Evolutionary conservation across 2,797 vertebrate species (phyloP).

Genomic region (Mergus octosetaceus): DNA sequence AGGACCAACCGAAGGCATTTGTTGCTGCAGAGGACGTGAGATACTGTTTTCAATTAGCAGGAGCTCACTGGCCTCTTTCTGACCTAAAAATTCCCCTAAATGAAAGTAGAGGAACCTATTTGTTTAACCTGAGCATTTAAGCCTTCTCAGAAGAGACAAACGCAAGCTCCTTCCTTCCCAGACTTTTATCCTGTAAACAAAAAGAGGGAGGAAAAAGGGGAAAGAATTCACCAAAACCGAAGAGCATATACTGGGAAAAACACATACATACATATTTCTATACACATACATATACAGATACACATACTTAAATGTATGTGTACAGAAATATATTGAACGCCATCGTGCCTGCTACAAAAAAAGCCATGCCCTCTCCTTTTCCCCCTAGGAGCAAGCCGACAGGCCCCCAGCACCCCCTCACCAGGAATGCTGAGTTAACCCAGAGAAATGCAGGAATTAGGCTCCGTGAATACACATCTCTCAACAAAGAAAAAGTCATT

Average conservation of each 20-base stretch:
- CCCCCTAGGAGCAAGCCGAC: background rate
- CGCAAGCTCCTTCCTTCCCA: background rate
- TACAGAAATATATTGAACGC: background rate
- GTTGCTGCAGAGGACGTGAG: background rate
- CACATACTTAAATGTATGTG: background rate
- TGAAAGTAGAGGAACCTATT: slow-evolving; percentile 13
- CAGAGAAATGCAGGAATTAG: background rate
- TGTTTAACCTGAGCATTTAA: slow-evolving; percentile 38
- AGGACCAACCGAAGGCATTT: background rate
- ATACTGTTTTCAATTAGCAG: slow-evolving; percentile 16
- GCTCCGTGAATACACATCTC: background rate
- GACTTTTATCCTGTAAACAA: background rate
- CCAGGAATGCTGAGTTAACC: background rate
- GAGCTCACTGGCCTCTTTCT: background rate
- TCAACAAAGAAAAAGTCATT: slow-evolving; percentile 1
- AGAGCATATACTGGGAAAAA: background rate
- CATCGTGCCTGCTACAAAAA: background rate
- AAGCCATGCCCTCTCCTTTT: background rate
- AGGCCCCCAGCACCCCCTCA: background rate
- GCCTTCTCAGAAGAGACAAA: slow-evolving; percentile 17
- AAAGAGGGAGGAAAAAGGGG: background rate
- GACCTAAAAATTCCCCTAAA: slow-evolving; percentile 9
- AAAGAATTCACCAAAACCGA: background rate
- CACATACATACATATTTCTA: too few relatives aligned
- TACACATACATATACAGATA: background rate